Percentiles rank a stretch among this genome's conserved stretches.
phyloP scores from a whole-genome alignment of 2,797 vertebrate species.

The Ciconia nigra region DNA sequence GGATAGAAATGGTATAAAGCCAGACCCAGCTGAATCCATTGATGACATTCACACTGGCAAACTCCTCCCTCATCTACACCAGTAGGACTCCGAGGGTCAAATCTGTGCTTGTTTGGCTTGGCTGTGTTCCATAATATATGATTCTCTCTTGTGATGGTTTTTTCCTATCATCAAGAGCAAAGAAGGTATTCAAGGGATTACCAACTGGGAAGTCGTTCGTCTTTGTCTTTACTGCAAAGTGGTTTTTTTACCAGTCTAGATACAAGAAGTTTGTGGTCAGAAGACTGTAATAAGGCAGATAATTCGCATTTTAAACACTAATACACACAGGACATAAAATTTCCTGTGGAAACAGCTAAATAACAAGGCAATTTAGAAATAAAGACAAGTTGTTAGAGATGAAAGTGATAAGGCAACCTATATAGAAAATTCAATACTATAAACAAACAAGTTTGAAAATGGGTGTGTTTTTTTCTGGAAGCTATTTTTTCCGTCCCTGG shows the following conservation, averaged over 20 bases:
- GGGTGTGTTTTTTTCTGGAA: background rate
- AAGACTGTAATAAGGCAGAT: background rate
- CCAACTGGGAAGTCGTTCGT: background rate
- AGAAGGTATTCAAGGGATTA: background rate
- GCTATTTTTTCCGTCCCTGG: background rate
- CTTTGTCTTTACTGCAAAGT: background rate
- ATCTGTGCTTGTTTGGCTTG: background rate
- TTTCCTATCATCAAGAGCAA: background rate
- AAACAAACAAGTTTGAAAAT: background rate
- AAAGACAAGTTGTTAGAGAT: background rate
- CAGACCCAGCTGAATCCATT: background rate
- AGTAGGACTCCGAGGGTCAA: background rate
- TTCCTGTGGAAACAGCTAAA: background rate
- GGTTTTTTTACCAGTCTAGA: background rate
- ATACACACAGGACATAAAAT: background rate
- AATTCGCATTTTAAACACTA: background rate
- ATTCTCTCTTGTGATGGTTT: background rate
- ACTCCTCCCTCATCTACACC: background rate
- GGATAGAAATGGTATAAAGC: background rate
- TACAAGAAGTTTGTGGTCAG: background rate
- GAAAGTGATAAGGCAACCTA: background rate
- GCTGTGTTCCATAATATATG: background rate
- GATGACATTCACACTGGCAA: background rate
- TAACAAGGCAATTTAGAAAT: background rate
- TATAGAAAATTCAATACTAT: background rate